phyloP scores from a whole-genome alignment of 2,888 invertebrate genomes.

The Sclerodermus sp. region DNA sequence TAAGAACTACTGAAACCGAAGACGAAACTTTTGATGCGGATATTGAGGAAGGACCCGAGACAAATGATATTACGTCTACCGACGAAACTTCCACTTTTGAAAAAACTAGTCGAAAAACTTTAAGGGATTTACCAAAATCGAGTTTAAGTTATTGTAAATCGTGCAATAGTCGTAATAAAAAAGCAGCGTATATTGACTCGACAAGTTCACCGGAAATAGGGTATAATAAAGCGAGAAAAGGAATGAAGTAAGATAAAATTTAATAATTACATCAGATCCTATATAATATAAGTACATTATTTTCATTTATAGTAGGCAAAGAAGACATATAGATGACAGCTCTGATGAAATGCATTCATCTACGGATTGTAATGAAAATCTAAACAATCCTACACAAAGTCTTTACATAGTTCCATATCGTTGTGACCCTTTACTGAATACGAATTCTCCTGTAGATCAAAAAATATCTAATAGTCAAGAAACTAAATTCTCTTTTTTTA shows the following conservation, averaged over 20 bases:
- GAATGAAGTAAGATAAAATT: conserved; percentile 7
- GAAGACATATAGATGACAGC: too few relatives aligned
- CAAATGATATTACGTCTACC: conserved; percentile 19
- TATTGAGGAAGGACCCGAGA: conserved; percentile 23
- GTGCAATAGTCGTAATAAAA: conserved; percentile 21
- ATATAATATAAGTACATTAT: too few relatives aligned
- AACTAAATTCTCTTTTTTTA: conserved; percentile 30
- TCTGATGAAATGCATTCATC: too few relatives aligned
- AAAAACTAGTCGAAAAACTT: conserved; percentile 16
- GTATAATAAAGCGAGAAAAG: conserved; percentile 7
- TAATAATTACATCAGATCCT: too few relatives aligned
- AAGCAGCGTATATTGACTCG: conserved; percentile 27
- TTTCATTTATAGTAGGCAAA: too few relatives aligned
- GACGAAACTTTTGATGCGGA: conserved; percentile 11
- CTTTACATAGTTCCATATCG: too few relatives aligned
- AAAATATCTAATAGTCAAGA: too few relatives aligned
- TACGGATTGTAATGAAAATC: too few relatives aligned
- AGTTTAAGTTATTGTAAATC: conserved; percentile 27
- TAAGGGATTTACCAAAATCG: conserved; percentile 18
- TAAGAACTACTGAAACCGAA: too few relatives aligned
- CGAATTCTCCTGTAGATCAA: too few relatives aligned
- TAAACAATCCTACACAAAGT: too few relatives aligned
- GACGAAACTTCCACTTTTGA: conserved; percentile 25
- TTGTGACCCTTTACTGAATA: too few relatives aligned
- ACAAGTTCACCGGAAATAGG: conserved; percentile 25